Conservation (phyloP, 2,113 vertebrate genomes). For the Myotis lucifugus region DNA sequence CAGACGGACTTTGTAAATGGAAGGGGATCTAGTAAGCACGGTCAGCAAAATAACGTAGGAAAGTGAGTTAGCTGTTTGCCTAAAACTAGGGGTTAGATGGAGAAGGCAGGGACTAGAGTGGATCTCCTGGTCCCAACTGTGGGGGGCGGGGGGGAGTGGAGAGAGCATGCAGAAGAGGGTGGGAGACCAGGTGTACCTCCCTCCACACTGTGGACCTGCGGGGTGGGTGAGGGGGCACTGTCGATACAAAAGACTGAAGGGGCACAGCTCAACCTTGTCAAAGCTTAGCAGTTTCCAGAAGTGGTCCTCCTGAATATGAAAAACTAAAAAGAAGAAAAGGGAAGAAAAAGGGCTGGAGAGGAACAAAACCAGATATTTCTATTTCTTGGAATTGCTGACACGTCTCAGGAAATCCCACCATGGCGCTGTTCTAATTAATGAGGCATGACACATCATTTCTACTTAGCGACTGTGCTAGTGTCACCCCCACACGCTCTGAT, state of each 20-base stretch:
- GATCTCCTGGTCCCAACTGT: not conserved
- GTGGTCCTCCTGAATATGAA: not conserved
- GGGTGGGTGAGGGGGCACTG: accelerated
- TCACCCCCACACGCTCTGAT: not conserved
- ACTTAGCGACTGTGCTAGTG: not conserved
- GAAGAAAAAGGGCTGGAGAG: not conserved
- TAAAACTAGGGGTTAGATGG: not conserved
- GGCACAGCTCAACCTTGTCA: not conserved
- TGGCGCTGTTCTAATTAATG: not conserved
- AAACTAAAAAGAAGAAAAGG: not conserved
- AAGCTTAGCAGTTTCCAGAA: not conserved
- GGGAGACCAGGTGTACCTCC: accelerated
- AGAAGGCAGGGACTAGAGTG: not conserved
- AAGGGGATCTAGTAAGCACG: accelerated
- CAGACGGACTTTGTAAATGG: not conserved
- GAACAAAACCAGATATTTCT: not conserved
- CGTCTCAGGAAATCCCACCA: not conserved
- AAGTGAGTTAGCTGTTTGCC: not conserved
- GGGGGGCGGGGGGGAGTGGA: not conserved
- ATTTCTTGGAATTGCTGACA: not conserved
- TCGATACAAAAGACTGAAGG: not conserved
- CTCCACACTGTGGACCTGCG: not conserved
- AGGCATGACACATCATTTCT: not conserved
- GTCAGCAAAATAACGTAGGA: accelerated
- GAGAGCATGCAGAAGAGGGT: accelerated